Percentiles rank a stretch among this genome's conserved stretches.
Evolutionary conservation across 2,888 invertebrate species (phyloP).

Genomic region (Malachius bipustulatus): DNA sequence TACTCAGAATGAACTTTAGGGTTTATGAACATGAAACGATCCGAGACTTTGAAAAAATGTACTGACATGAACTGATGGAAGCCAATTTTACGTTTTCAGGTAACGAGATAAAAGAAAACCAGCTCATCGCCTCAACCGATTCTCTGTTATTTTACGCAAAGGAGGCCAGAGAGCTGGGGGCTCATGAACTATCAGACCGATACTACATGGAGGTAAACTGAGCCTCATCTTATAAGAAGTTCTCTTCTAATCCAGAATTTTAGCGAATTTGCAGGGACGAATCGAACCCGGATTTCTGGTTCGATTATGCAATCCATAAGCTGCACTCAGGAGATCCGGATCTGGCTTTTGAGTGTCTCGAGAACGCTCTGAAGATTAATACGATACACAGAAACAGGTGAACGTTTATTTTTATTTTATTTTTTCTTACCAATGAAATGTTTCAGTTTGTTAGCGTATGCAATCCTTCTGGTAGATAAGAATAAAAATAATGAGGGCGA

Average conservation of each 20-base stretch:
- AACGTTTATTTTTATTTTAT: slow-evolving; percentile 4
- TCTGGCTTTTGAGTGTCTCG: slow-evolving; percentile 30
- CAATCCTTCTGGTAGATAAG: slow-evolving; percentile 25
- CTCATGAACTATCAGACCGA: slow-evolving; percentile 26
- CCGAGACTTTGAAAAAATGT: too few relatives aligned
- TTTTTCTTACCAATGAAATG: too few relatives aligned
- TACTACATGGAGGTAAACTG: slow-evolving; percentile 30
- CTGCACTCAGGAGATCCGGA: slow-evolving; percentile 25
- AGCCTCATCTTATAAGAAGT: background rate
- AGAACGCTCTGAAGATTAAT: slow-evolving; percentile 27
- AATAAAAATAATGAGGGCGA: slow-evolving; percentile 29
- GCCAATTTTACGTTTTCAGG: too few relatives aligned
- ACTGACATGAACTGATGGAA: too few relatives aligned
- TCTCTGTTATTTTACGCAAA: slow-evolving; percentile 27
- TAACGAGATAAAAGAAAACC: too few relatives aligned
- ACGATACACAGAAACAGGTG: slow-evolving; percentile 28
- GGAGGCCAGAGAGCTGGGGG: slow-evolving; percentile 31
- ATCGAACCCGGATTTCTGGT: slow-evolving; percentile 29
- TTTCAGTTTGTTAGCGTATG: slow-evolving; percentile 29
- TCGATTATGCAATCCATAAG: slow-evolving; percentile 32
- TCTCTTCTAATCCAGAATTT: slow-evolving; percentile 13
- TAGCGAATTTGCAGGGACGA: slow-evolving; percentile 27
- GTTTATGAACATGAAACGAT: too few relatives aligned
- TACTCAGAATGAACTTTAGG: background rate
- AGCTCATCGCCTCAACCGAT: slow-evolving; percentile 17